Conservation (phyloP, 2,888 invertebrate species). For the Teleogryllus oceanicus region DNA sequence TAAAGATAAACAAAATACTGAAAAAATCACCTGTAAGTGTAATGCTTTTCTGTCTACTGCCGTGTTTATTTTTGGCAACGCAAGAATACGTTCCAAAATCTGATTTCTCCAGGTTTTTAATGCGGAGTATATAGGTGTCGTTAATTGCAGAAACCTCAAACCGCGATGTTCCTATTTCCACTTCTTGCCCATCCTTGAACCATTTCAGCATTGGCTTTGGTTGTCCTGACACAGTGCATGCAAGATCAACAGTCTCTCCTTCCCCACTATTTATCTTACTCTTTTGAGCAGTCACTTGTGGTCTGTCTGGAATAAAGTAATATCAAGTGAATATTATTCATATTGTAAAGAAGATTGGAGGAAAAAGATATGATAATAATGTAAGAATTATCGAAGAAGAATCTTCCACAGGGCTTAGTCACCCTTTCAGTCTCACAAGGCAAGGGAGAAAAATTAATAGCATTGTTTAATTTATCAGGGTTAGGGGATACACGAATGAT, state of each 20-base stretch:
- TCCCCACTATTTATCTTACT: background rate
- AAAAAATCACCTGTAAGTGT: background rate
- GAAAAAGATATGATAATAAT: too few species aligned
- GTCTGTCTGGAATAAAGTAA: conserved; percentile 6
- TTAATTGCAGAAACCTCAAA: background rate
- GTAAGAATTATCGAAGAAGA: too few species aligned
- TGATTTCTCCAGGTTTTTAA: conserved; percentile 6
- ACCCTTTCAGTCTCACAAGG: too few species aligned
- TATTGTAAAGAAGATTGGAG: too few species aligned
- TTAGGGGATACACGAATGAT: too few species aligned
- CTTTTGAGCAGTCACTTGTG: background rate
- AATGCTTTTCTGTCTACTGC: background rate
- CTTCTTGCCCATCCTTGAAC: background rate
- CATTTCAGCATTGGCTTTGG: background rate
- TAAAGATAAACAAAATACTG: background rate
- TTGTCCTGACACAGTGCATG: background rate
- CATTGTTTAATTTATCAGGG: too few species aligned
- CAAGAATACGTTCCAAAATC: conserved; percentile 6
- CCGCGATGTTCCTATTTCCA: background rate
- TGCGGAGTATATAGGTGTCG: background rate
- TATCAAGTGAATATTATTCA: background rate
- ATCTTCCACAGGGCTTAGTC: too few species aligned
- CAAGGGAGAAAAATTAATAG: too few species aligned
- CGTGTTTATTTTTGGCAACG: background rate
- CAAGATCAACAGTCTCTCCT: background rate